A percentile compares a stretch with the other conserved stretches of the same genome.
These are phyloP conservation scores for Chrosomus eos DNA, from an alignment of 2,797 vertebrate genomes.

Conservation along the genomic window DNA sequence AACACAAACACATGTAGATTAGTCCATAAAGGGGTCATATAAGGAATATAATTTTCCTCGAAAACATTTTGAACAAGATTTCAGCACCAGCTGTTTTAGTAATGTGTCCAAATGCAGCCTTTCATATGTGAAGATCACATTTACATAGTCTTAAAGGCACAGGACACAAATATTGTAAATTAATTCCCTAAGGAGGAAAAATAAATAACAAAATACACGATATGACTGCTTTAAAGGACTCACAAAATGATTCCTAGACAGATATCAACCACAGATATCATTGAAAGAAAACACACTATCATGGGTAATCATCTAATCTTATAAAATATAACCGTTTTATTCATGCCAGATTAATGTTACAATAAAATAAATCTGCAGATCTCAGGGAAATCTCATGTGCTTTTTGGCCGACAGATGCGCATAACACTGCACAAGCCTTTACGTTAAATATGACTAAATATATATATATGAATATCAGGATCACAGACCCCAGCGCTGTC, in stretches of 20 bases:
- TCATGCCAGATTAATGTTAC: background rate
- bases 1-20: background rate
- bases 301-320: background rate
- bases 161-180: background rate
- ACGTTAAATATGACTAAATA: background rate
- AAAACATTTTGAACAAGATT: background rate
- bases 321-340: background rate
- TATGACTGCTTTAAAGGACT: background rate
- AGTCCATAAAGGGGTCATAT: background rate
- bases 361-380: background rate
- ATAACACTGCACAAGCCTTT: background rate
- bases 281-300: background rate
- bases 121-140: background rate
- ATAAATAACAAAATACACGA: background rate
- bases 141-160: background rate
- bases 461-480: constrained; percentile 11
- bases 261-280: background rate
- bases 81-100: background rate
- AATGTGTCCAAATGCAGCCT: background rate
- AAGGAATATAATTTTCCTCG: background rate
- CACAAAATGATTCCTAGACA: background rate
- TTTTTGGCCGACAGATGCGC: constrained; percentile 5
- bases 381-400: constrained; percentile 1
- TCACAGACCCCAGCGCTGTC: constrained; percentile 1
- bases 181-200: background rate